A percentile compares a stretch with the other conserved stretches of the same genome.
phyloP scores from a whole-genome alignment of 2,888 invertebrate genomes.

The Shargacucullia verbasci region DNA sequence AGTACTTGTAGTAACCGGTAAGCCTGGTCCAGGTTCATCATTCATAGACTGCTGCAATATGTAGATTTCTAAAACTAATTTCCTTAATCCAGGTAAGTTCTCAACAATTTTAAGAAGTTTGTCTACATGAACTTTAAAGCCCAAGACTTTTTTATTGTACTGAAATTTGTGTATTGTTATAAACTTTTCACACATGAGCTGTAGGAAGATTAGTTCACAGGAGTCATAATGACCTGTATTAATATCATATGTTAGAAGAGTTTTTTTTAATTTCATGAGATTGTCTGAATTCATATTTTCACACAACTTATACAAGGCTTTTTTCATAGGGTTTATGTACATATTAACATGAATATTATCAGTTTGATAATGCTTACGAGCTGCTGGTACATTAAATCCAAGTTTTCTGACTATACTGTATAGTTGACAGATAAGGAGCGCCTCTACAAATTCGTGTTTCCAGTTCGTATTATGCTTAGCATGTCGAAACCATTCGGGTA shows the following conservation, averaged over 20 bases:
- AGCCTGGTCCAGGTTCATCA: constrained; percentile 39
- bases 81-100: constrained; percentile 67
- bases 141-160: constrained; percentile 53
- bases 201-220: constrained; percentile 78
- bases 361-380: constrained; percentile 71
- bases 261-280: constrained; percentile 71
- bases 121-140: constrained; percentile 61
- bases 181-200: constrained; percentile 78
- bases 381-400: constrained; percentile 69
- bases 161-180: constrained; percentile 64
- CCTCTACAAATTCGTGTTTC: constrained; percentile 83
- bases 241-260: constrained; percentile 71
- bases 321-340: constrained; percentile 77
- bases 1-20: constrained; percentile 45
- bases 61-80: constrained; percentile 66
- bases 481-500: constrained; percentile 78
- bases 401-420: constrained; percentile 76
- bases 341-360: constrained; percentile 64
- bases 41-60: constrained; percentile 66
- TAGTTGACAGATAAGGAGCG: constrained; percentile 77
- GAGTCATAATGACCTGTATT: constrained; percentile 72
- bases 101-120: constrained; percentile 74
- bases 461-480: constrained; percentile 72
- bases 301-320: constrained; percentile 78
- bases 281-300: constrained; percentile 73